phyloP scores from a whole-genome alignment of 2,888 invertebrate species.

The Scaptomyza parva region DNA sequence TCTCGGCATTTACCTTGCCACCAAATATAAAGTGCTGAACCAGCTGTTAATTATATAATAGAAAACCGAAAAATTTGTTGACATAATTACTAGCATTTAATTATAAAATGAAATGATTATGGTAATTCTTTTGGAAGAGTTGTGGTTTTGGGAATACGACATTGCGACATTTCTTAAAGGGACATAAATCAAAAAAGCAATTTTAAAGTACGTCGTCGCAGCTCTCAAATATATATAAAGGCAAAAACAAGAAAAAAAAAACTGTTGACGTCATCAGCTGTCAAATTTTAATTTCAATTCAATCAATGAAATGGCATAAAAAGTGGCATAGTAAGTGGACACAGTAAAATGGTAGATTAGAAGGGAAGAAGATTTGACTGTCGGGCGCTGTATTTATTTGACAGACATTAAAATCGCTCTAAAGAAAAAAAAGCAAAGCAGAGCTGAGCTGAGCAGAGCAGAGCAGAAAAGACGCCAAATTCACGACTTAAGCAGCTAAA shows the following conservation, averaged over 20 bases:
- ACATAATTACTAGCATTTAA: slow-evolving; percentile 27
- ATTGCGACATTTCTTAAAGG: background rate
- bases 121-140: background rate
- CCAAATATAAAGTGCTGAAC: slow-evolving; percentile 77
- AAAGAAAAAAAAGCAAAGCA: slow-evolving; percentile 6
- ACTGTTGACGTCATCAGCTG: slow-evolving; percentile 54
- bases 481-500: slow-evolving; percentile 65
- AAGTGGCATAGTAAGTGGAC: slow-evolving; percentile 62
- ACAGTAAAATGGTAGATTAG: slow-evolving; percentile 33
- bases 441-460: too few relatives aligned
- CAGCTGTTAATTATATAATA: slow-evolving; percentile 69
- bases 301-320: slow-evolving; percentile 63
- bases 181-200: slow-evolving; percentile 22
- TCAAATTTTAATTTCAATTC: slow-evolving; percentile 64
- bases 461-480: slow-evolving; percentile 31
- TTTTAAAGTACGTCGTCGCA: slow-evolving; percentile 16
- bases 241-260: slow-evolving; percentile 9
- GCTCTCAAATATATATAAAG: slow-evolving; percentile 40
- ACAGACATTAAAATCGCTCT: slow-evolving; percentile 42
- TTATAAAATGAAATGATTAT: slow-evolving; percentile 19
- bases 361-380: background rate
- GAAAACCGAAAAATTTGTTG: slow-evolving; percentile 42
- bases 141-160: background rate
- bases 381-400: slow-evolving; percentile 22
- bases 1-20: slow-evolving; percentile 78